Evolutionary conservation across 2,113 vertebrate genomes (phyloP), one percentile per base, ranked within the genome.

Genomic region (Chamaea fasciata): DNA sequence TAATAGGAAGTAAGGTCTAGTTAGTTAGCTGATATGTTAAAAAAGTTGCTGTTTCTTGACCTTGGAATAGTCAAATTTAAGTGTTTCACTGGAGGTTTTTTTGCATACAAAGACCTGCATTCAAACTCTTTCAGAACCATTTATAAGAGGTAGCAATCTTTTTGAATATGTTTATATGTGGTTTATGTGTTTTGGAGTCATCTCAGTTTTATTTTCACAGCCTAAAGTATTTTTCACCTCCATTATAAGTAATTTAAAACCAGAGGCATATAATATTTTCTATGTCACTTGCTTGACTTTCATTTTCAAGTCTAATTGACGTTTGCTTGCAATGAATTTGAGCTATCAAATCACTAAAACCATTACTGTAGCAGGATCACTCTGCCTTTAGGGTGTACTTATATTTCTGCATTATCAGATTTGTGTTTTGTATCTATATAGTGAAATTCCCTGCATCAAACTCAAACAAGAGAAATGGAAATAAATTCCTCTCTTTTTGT

Each of bases 241-340:
- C 65, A 87, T 94, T 92, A 53, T 89, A 92, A 89, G 69, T 96
- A 95, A 86, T 93, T 89, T 94, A 60, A 84, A 93, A 94, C 79
- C 50, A 70, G 50, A 33, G 21, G 74, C 49, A 62, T 75, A 62
- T 75, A 91, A 55, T 35, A 65, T 85, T 91, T 95, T 82, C 37
- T 82, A n/a, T 92, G 75, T 76, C 67, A 85, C 37, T 91, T 95
- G 30, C 59, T 73, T 94, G 84, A 70, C 83, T 95, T 96, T 81
- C 56, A 60, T 96, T 94, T 95, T 96, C 56, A 83, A 59, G 79
- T 93, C 85, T 95, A 83, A 94, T 83, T 77, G 84, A 92, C 52
- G 10, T 92, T 94, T 91, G 88, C 84, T 94, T 95, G 84, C 82
- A 95, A 77, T 83, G 90, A 77, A 70, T 91, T 88, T 92, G 78